These are phyloP conservation scores for Raja brachyura DNA, from an alignment of 2,113 vertebrate species.

Conservation along the genomic window DNA sequence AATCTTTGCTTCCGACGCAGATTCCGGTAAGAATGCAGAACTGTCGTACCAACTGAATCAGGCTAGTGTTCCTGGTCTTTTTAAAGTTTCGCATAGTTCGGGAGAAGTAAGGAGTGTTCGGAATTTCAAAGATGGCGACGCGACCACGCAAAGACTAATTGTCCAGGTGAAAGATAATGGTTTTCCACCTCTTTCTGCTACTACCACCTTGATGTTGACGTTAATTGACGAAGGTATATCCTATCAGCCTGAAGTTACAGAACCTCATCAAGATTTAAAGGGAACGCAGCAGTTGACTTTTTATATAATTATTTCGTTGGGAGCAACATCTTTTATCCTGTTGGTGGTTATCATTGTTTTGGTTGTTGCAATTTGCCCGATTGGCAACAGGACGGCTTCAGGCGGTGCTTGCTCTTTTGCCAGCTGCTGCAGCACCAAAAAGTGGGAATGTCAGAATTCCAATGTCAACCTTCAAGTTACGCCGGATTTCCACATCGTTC, in stretches of 20 bases:
- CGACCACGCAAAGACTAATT: slow-evolving; percentile 63
- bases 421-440: neutral
- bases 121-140: slow-evolving; percentile 51
- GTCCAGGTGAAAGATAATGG: slow-evolving; percentile 72
- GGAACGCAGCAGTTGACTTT: slow-evolving; percentile 40
- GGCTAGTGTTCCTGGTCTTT: slow-evolving; percentile 36
- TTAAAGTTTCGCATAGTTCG: slow-evolving; percentile 37
- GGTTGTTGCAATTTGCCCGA: neutral
- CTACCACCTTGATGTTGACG: slow-evolving; percentile 55
- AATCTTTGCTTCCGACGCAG: slow-evolving; percentile 40
- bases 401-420: neutral
- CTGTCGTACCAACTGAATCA: slow-evolving; percentile 39
- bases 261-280: neutral
- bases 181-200: slow-evolving; percentile 68
- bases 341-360: slow-evolving; percentile 44
- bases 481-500: neutral
- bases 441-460: neutral
- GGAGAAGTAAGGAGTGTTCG: slow-evolving; percentile 42
- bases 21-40: slow-evolving; percentile 41
- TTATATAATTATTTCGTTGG: slow-evolving; percentile 45
- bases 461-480: neutral
- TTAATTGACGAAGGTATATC: slow-evolving; percentile 41
- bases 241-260: slow-evolving; percentile 17
- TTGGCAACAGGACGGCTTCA: neutral
- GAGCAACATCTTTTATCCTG: slow-evolving; percentile 45